These are phyloP conservation scores for Cartodere bifasciata DNA, from an alignment of 2,888 invertebrate species.

Conservation along the genomic window DNA sequence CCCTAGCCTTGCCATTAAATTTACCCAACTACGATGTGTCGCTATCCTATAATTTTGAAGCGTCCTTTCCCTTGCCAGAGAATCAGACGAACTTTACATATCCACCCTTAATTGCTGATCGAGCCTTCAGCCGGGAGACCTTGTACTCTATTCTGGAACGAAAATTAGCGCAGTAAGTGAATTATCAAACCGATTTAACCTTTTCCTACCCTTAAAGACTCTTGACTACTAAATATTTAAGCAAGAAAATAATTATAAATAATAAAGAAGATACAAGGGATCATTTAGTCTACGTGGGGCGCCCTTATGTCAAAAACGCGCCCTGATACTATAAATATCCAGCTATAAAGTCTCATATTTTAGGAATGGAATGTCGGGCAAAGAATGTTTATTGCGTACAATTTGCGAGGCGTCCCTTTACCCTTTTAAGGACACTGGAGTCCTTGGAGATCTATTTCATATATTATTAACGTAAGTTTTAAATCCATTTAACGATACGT, in stretches of 20 bases:
- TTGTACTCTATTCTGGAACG: constrained; percentile 23
- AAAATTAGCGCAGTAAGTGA: constrained; percentile 24
- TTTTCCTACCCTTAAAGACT: too few relatives aligned
- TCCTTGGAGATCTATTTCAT: constrained; percentile 25
- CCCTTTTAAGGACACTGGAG: constrained; percentile 20
- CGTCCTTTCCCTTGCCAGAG: constrained; percentile 48
- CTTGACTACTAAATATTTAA: constrained; percentile 20
- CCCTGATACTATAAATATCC: too few relatives aligned
- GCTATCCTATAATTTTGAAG: constrained; percentile 62
- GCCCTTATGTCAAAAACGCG: too few relatives aligned
- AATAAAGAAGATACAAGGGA: too few relatives aligned
- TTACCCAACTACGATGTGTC: constrained; percentile 56
- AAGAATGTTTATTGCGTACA: constrained; percentile 54
- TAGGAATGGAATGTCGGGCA: constrained; percentile 51
- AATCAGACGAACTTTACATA: constrained; percentile 34
- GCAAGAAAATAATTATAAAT: too few relatives aligned
- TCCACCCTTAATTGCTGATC: constrained; percentile 22
- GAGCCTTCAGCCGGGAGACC: constrained; percentile 20
- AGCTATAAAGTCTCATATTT: too few relatives aligned
- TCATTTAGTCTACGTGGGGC: too few relatives aligned
- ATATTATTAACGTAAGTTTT: constrained; percentile 25
- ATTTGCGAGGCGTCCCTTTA: constrained; percentile 54
- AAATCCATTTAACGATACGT: too few relatives aligned
- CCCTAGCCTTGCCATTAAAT: constrained; percentile 57
- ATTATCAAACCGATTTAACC: not conserved